Evolutionary conservation across 2,888 invertebrate species (phyloP).

Genomic region (Sphecodes monilicornis): DNA sequence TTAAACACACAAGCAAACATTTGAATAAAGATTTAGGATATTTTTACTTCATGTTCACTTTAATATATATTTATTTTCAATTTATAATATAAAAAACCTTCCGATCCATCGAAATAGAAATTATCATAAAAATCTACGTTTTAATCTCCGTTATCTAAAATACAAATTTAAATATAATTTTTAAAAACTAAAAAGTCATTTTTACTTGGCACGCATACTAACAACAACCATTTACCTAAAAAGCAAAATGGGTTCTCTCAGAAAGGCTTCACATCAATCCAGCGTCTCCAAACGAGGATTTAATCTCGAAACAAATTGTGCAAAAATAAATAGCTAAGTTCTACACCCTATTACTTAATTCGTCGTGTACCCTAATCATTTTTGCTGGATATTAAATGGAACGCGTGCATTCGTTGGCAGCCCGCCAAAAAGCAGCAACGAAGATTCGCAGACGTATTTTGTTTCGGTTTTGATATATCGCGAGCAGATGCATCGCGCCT

Average conservation of each 20-base stretch:
- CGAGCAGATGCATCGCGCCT: constrained; percentile 75
- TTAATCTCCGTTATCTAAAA: no score
- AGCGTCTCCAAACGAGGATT: neutral
- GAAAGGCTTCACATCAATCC: neutral
- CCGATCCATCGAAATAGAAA: neutral
- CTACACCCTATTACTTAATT: neutral
- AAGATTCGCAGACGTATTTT: constrained; percentile 73
- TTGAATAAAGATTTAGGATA: no score
- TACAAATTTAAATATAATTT: no score
- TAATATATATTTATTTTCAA: neutral
- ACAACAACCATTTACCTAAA: neutral
- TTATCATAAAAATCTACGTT: no score
- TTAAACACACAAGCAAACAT: no score
- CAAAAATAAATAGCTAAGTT: neutral
- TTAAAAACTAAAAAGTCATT: neutral
- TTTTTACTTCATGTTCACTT: no score
- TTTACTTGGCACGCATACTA: no score
- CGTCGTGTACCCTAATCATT: neutral
- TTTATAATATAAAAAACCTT: neutral
- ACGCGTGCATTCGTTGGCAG: constrained; percentile 64
- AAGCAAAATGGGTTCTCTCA: no score
- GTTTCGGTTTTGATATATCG: constrained; percentile 76
- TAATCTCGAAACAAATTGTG: neutral
- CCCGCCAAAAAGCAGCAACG: constrained; percentile 68
- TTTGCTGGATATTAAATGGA: constrained; percentile 16